Evolutionary conservation across 2,888 invertebrate genomes (phyloP).

Genomic region (Pristionchus maxplancki): DNA sequence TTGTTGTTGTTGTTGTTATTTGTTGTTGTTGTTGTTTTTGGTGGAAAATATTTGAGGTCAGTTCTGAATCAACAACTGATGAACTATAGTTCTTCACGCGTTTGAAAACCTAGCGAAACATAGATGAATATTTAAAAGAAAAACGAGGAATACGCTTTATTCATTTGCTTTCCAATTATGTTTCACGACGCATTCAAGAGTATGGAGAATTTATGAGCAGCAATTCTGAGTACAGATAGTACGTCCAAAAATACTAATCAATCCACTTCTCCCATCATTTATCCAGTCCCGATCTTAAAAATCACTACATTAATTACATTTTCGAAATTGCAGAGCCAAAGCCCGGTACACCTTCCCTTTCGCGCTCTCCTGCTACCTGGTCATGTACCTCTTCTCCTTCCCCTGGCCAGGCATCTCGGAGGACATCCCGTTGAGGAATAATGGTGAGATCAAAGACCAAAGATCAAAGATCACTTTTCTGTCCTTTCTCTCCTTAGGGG

Average conservation of each 20-base stretch:
- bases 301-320: no score
- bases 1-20: neutral
- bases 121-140: no score
- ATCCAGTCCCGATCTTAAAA: no score
- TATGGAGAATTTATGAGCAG: neutral
- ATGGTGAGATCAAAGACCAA: neutral
- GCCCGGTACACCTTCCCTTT: conserved; percentile 16
- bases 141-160: no score
- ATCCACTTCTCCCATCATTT: no score
- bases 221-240: no score
- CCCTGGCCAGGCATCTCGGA: conserved; percentile 10
- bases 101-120: no score
- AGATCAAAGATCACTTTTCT: no score
- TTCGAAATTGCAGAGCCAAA: neutral
- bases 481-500: no score
- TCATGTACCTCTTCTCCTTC: conserved; percentile 34
- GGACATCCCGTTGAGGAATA: neutral
- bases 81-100: no score
- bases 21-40: neutral
- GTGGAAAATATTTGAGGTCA: neutral
- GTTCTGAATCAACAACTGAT: no score
- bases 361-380: conserved; percentile 31
- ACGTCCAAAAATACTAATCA: no score
- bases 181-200: neutral
- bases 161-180: neutral